Base-by-base conservation (phyloP, 64 coral and sea anemone genomes). In the Actinia equina region DNA sequence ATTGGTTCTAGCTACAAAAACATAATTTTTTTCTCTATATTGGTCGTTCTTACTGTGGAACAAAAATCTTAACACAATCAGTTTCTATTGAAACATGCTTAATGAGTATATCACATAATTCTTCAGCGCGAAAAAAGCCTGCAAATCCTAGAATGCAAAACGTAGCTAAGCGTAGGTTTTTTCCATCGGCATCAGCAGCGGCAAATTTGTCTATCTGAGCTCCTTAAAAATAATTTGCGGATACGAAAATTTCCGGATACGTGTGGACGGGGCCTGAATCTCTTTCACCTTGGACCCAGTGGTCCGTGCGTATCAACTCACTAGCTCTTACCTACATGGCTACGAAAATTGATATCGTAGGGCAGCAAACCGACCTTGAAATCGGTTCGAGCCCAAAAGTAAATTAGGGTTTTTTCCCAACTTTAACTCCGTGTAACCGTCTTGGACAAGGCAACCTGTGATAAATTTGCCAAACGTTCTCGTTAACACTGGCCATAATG, bases 91-190 rank as follows among this genome's bases (percentile, higher is more conserved):
- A 22, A 43, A 54, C 12, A 12, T 54, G 52, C 0, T 54, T 44
- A 55, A 58, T 57, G 12, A 85, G 59, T 30, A 81, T 85, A 60
- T 79, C 71, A 18, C 45, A 85, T 20, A 85, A 63, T 86, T 88
- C 70, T 23, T 95, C 89, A 71, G 30, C 87, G 37, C 89, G 79
- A 52, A 94, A 52, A 80, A 91, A 88, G 37, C 86, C 89, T 19
- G 89, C 85, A 44, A 94, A 91, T 46, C 80, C 93, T 83, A 91
- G 45, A 30, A 58, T 55, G 59, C 93, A 91, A n/a, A 90, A 71
- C 43, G 84, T 86, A 19, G 88, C 88, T 83, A 88, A 53, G 42
- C 93, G 46, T 46, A 94, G 85, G 17, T 94, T 82, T 77, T 87
- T 74, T n/a, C 88, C 45, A 37, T 64, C 88, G 52, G 89, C 89